Evolutionary conservation across 2,797 vertebrate genomes (phyloP), one percentile per base, ranked within the genome.

Genomic region (Tauraco hartlaubi): DNA sequence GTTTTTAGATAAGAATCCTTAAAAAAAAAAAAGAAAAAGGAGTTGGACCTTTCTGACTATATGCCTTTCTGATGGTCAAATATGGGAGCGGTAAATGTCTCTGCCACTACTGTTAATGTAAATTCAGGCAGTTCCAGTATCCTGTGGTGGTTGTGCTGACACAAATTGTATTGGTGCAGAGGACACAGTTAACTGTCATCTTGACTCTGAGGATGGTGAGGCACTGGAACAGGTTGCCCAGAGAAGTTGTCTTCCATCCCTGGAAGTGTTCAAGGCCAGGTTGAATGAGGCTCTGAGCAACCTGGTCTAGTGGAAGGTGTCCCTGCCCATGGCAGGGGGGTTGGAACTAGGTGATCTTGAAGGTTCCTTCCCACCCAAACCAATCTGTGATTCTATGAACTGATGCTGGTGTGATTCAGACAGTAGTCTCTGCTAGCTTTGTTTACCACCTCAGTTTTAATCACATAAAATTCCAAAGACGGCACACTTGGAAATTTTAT

Each of bases 1-100:
- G 41, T 48, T 88, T 88, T 84, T 52, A 85, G 92, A 63, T 91
- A 96, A 90, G 71, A 89, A 41, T 12, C 11, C n/a, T 61, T 46
- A 7, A 39, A 33, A 67, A 81, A 78, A 75, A 51, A 19, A 14
- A 31, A 43, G 22, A 15, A 63, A 31, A 31, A 25, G 4, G 4
- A 73, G 12, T 55, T 33, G 4, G 8, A 20, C 20, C 31, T 80
- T 78, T 58, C 22, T 29, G 43, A 19, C 28, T 44, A 1, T 7
- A 7, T 28, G 21, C 22, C 23, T 68, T 88, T 85, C 46, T 90
- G 20, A 8, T 75, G 76, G 19, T 48, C 62, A 29, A 76, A 15
- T 63, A 20, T 56, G 22, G 51, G 63, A 44, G 55, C 37, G 43
- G 41, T 68, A 59, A 69, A 43, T 15, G 33, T n/a, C 58, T 62